Conservation (phyloP, 2,113 vertebrate species). For the Pteronura brasiliensis region DNA sequence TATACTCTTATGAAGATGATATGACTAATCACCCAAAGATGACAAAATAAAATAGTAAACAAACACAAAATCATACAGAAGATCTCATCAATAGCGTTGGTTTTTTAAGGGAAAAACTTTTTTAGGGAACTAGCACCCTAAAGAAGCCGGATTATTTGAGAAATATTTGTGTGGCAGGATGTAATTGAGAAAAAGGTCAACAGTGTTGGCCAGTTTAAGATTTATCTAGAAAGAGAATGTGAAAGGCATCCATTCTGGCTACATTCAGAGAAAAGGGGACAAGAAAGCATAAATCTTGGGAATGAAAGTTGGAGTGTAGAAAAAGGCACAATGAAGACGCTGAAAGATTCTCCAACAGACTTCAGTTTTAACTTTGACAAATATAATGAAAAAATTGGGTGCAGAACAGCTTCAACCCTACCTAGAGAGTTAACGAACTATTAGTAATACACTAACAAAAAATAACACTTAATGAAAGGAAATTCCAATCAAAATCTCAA, state of each 20-base stretch:
- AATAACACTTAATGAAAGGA: background rate
- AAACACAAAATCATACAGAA: background rate
- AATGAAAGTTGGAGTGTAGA: too few species aligned
- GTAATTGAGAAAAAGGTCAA: background rate
- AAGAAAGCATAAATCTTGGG: background rate
- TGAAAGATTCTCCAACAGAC: background rate
- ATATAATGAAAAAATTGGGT: background rate
- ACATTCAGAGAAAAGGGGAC: too few species aligned
- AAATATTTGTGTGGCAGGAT: background rate
- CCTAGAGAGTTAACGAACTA: background rate
- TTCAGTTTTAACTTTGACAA: background rate
- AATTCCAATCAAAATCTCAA: background rate
- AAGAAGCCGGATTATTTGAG: background rate
- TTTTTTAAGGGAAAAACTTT: background rate
- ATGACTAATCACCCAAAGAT: background rate
- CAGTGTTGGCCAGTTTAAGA: background rate
- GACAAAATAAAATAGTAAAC: background rate
- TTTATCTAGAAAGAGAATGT: background rate
- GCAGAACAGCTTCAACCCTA: background rate
- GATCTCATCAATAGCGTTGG: background rate
- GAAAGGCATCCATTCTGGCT: background rate
- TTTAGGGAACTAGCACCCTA: background rate
- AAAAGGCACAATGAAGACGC: background rate
- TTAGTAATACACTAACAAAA: background rate
- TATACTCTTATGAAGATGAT: background rate